Evolutionary conservation across 2,113 vertebrate genomes (phyloP), one percentile per base, ranked within the genome.

Genomic region (Eidolon helvum): DNA sequence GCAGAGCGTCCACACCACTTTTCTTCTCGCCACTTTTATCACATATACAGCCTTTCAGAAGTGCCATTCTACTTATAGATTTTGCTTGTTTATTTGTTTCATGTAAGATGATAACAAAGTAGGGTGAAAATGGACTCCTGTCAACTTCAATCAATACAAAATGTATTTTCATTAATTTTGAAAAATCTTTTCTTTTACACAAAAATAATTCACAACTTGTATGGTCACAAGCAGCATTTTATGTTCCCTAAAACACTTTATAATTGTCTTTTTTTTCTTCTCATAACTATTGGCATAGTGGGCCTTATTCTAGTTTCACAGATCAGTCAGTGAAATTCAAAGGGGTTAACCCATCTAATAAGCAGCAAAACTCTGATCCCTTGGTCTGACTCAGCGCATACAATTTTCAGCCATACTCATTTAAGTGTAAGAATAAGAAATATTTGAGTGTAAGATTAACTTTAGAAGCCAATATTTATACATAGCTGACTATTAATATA

Each of bases 391-490:
- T 77, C 57, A 91, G 45, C 40, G 19, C 21, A 69, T 19, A 66
- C 26, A 78, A 35, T 80, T 87, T 72, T 92, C 74, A 75, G 50
- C 38, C 26, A 4, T 38, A 48, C 4, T 69, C 26, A 38, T 40
- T 53, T 92, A 71, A 92, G 79, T 40, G 16, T 57, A 72, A 91
- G 68, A 78, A 79, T 22, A 78, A 65, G 5, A 93, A 91, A 66
- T 80, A 72, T 38, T 61, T 92, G n/a, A 63, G 9, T 77, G 53
- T 85, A 72, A 92, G 78, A 45, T 22, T 90, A 86, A 71, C 40
- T 91, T 94, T 83, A 94, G 69, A 74, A 93, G n/a, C 7, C 48
- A 91, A 50, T 50, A 71, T 75, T 91, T 94, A 57, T 16, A 68
- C 57, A 48, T 28, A 35, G 16, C 33, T 86, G 30, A 6, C 50